phyloP scores from a whole-genome alignment of 2,888 invertebrate genomes.

The Gortyna flavago region DNA sequence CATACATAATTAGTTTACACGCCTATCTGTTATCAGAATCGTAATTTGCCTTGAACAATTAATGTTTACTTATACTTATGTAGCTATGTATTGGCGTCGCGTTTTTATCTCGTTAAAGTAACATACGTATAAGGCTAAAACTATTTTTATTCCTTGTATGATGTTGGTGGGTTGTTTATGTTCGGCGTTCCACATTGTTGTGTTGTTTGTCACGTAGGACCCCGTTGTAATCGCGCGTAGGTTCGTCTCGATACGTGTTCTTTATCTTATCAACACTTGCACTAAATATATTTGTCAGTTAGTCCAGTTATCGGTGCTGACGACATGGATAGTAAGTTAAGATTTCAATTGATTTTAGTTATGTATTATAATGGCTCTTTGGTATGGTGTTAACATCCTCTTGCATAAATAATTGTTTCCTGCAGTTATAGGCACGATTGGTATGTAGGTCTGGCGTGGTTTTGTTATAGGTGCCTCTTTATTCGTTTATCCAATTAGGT shows the following conservation, averaged over 20 bases:
- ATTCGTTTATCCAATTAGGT: constrained; percentile 41
- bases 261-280: constrained; percentile 80
- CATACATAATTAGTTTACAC: constrained; percentile 65
- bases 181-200: constrained; percentile 53
- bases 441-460: constrained; percentile 41
- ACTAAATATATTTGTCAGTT: constrained; percentile 75
- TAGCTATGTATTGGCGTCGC: constrained; percentile 54
- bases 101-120: constrained; percentile 60
- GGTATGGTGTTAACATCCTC: constrained; percentile 49
- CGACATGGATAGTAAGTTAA: constrained; percentile 80
- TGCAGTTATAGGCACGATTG: constrained; percentile 46
- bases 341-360: constrained; percentile 63
- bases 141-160: constrained; percentile 50
- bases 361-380: constrained; percentile 41
- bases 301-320: constrained; percentile 72
- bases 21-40: constrained; percentile 69
- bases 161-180: constrained; percentile 61
- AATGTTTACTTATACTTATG: constrained; percentile 69
- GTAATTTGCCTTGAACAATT: constrained; percentile 72
- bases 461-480: constrained; percentile 19
- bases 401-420: constrained; percentile 66
- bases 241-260: constrained; percentile 68
- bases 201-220: constrained; percentile 63
- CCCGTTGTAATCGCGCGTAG: constrained; percentile 64
- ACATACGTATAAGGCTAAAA: constrained; percentile 53